Evolutionary conservation across 2,888 invertebrate species (phyloP), one percentile per base, ranked within the genome.

Genomic region (Ephialtes manifestator): DNA sequence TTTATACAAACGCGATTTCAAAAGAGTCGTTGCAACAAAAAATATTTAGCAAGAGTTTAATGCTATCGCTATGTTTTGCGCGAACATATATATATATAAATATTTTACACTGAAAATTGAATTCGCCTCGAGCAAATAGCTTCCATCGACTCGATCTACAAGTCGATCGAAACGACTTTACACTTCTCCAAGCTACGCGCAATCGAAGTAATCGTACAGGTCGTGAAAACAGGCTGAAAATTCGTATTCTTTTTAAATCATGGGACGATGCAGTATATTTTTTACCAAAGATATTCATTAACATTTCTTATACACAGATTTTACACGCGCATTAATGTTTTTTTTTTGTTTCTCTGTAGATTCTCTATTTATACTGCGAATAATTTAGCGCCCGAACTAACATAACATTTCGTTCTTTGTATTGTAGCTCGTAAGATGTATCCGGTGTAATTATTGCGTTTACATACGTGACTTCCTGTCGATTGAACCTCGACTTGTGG

Each of bases 221-320:
- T 65, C 72, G 46, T 51, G 43, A 77, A 53, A 68, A 60, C 72
- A 68, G 53, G 77, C 63, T 81, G 81, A 77, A 81, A 86, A 53
- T 80, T 83, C 82, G 86, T 87, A 84, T 85, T 87, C 83, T 89
- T 81, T 65, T 85, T 67, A 65, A 51, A 81, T 63, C 28, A 51
- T 43, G 67, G 72, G 68, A 65, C 39, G 83, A 85, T 85, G 78
- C 83, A 83, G 86, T 82, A 86, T 76, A 83, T 81, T 80, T 82
- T 82, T 87, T 85, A 87, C 87, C 88, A 87, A 88, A 88, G 86
- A 86, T 86, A 87, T 79, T 77, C 60, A 85, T 81, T 86, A 83
- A 75, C 74, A 74, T 68, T 70, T 84, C 63, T 87, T 60, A 78
- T 83, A 77, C 72, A 78, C 51, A 71, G 63, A 81, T 85, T 79